phyloP scores from a whole-genome alignment of 2,113 vertebrate genomes.

The Sceloporus tristichus region DNA sequence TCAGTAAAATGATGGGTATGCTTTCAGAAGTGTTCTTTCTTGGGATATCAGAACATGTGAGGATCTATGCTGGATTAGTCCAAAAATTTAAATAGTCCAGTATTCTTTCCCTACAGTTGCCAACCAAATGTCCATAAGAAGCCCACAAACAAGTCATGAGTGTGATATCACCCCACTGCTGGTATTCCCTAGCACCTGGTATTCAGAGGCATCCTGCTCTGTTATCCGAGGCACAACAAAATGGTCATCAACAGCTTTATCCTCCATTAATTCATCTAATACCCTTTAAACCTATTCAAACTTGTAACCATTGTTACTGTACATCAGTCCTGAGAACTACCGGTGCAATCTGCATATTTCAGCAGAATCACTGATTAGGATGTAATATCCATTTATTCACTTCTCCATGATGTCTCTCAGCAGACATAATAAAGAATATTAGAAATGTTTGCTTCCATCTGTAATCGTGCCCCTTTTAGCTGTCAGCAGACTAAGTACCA shows the following conservation, averaged over 20 bases:
- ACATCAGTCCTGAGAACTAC: not conserved
- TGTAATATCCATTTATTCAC: not conserved
- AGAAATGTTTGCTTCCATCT: not conserved
- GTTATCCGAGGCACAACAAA: not conserved
- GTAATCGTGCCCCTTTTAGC: not conserved
- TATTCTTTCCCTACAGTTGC: not conserved
- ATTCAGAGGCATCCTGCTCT: not conserved
- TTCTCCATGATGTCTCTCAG: not conserved
- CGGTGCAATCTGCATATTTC: not conserved
- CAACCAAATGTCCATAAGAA: not conserved
- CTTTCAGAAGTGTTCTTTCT: not conserved
- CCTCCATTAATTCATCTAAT: not conserved
- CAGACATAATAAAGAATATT: not conserved
- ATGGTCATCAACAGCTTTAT: not conserved
- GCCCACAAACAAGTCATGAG: not conserved
- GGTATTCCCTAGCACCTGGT: not conserved
- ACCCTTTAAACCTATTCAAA: not conserved
- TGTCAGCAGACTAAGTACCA: not conserved
- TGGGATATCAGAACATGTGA: not conserved
- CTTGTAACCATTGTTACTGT: not conserved
- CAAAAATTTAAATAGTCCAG: not conserved
- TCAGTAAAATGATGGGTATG: not conserved
- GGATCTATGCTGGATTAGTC: not conserved
- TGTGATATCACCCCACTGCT: not conserved
- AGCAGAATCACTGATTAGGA: not conserved